Evolutionary conservation across 2,113 vertebrate genomes (phyloP).

Genomic region (Alexandromys fortis): DNA sequence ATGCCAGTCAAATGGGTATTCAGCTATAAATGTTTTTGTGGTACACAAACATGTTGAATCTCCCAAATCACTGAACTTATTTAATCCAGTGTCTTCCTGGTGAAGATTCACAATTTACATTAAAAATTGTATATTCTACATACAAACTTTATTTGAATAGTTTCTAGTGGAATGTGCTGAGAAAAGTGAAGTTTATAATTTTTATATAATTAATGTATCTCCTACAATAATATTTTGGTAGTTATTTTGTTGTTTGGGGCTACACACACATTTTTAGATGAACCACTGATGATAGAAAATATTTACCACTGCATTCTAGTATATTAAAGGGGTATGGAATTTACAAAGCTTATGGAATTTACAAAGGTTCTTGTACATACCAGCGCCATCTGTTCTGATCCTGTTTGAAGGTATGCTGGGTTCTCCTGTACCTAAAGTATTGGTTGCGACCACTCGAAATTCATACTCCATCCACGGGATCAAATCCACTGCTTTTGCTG

Average conservation of each 20-base stretch:
- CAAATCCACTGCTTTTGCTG: conserved; percentile 92
- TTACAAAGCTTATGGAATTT: background rate
- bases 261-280: background rate
- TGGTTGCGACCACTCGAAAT: conserved; percentile 95
- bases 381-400: conserved; percentile 91
- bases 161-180: background rate
- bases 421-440: conserved; percentile 94
- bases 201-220: background rate
- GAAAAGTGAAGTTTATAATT: background rate
- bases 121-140: background rate
- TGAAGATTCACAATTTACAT: conserved; percentile 19
- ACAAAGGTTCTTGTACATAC: conserved; percentile 85
- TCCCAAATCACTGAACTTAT: background rate
- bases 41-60: background rate
- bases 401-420: conserved; percentile 92
- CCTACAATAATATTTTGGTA: background rate
- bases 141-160: background rate
- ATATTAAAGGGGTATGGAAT: background rate
- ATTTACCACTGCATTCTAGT: background rate
- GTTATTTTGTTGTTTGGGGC: background rate
- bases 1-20: fast-evolving
- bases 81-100: background rate
- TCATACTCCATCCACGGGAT: conserved; percentile 98
- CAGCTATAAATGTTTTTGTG: background rate
- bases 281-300: background rate